Evolutionary conservation across 2,888 invertebrate species (phyloP), one percentile per base, ranked within the genome.

Genomic region (Synergus umbraculus): DNA sequence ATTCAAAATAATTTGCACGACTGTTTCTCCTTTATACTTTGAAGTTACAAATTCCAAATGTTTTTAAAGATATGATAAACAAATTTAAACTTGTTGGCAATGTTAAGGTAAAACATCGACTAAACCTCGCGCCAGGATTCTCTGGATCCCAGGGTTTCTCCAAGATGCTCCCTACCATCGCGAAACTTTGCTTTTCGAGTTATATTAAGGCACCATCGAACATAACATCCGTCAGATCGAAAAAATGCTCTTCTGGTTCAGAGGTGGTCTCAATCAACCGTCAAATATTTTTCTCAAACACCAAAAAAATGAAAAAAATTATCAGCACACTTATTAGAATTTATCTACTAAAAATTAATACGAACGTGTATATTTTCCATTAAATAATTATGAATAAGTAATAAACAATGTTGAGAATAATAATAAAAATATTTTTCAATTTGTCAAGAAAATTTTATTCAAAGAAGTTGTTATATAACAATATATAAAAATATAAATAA

Each of bases 171-270:
- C 37, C 73, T 37, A 46, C 44, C 69, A 46, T 69, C 73, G 73
- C 73, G 54, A 37, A 73, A 73, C 73, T 54, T 73, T 73, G 54
- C 54, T 73, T 73, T 73, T 73, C 73, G 54, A 73, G 73, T 73
- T 73, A 73, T 73, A 73, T 73, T 73, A 73, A 73, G 73, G 73
- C 73, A 73, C 54, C 73, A 73, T 73, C 73, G 73, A 73, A 73
- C 49, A 73, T 73, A 54, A 73, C 49, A 37, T 73, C 22, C 22
- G 69, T 49, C 46, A 69, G 37, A 69, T 69, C 54, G 54, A 54
- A 54, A 37, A 37, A 73, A 73, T 54, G 49, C 54, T 54, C 54
- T 54, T 54, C 22, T 73, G 54, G 54, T 54, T 49, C 49, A 73
- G 49, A 54, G 29, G 8, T 73, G 49, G 44, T 37, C 37, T 73